Evolutionary conservation across 2,888 invertebrate species (phyloP).

Genomic region (Eremobia ochroleuca): DNA sequence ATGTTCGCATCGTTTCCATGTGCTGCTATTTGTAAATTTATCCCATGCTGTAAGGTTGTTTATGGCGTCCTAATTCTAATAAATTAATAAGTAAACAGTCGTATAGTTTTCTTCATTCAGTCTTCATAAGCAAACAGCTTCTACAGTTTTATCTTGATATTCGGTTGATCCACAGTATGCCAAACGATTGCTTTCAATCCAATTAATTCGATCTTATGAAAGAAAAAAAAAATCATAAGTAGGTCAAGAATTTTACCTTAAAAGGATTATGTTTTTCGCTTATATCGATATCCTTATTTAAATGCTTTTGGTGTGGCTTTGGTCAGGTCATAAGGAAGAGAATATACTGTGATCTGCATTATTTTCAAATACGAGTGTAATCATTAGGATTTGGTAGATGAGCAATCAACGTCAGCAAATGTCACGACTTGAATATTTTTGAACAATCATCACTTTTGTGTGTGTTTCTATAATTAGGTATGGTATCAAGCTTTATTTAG

Average conservation of each 20-base stretch:
- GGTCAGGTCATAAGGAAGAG: neutral
- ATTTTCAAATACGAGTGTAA: neutral
- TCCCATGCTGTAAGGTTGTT: neutral
- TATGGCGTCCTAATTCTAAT: constrained; percentile 11
- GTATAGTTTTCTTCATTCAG: no score
- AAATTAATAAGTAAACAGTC: neutral
- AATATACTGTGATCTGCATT: neutral
- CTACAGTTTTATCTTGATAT: neutral
- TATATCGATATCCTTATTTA: neutral
- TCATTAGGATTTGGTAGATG: neutral
- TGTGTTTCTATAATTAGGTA: constrained; percentile 34
- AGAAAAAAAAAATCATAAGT: neutral
- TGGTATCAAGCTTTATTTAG: constrained; percentile 42
- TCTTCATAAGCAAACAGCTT: neutral
- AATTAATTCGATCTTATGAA: constrained; percentile 8
- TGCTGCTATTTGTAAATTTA: constrained; percentile 12
- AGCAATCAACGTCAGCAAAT: neutral
- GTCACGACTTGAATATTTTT: neutral
- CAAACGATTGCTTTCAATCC: constrained; percentile 4
- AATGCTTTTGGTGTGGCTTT: neutral
- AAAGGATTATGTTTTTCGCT: constrained; percentile 3
- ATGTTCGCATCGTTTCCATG: neutral
- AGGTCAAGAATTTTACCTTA: constrained; percentile 26
- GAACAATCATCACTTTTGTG: constrained; percentile 23
- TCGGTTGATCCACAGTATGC: neutral